These are phyloP conservation scores for Acanthurus tractus DNA, from an alignment of 2,797 vertebrate species.

Conservation along the genomic window DNA sequence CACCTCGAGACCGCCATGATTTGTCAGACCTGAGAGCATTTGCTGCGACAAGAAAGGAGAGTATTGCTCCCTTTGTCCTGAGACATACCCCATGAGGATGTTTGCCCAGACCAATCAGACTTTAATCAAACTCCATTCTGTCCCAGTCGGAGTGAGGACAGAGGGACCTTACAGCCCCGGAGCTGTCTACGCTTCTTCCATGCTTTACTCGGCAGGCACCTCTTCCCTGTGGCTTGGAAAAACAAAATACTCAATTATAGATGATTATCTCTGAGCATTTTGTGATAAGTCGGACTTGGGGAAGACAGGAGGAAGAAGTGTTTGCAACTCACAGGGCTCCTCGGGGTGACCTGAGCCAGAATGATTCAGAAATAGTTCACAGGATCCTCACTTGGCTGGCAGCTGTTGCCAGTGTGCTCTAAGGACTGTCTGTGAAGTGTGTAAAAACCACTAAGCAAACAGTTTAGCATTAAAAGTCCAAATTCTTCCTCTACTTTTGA, in stretches of 20 bases:
- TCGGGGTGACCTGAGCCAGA: conserved; percentile 32
- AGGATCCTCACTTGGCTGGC: conserved; percentile 40
- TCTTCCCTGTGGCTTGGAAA: conserved; percentile 51
- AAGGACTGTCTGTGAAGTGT: conserved; percentile 22
- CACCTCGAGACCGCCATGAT: conserved; percentile 59
- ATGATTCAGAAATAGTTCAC: conserved; percentile 49
- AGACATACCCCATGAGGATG: conserved; percentile 70
- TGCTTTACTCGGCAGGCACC: conserved; percentile 29
- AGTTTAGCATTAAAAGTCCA: not conserved
- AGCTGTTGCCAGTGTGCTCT: conserved; percentile 17
- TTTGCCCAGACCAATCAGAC: conserved; percentile 80
- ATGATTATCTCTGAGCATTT: conserved; percentile 66
- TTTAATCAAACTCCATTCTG: conserved; percentile 75
- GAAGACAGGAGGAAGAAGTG: conserved; percentile 25
- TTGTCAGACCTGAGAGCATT: conserved; percentile 71
- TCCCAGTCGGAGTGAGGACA: conserved; percentile 46
- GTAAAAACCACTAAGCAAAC: not conserved
- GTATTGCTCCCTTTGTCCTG: conserved; percentile 71
- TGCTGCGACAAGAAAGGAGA: conserved; percentile 61
- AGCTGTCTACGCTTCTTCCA: conserved; percentile 26
- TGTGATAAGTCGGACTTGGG: conserved; percentile 44
- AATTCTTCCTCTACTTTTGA: not conserved
- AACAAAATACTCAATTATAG: conserved; percentile 69
- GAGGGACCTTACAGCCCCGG: conserved; percentile 24
- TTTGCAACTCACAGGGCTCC: conserved; percentile 37